Base-by-base conservation (phyloP, 2,797 vertebrate genomes). In the Gymnopithys bicolor region DNA sequence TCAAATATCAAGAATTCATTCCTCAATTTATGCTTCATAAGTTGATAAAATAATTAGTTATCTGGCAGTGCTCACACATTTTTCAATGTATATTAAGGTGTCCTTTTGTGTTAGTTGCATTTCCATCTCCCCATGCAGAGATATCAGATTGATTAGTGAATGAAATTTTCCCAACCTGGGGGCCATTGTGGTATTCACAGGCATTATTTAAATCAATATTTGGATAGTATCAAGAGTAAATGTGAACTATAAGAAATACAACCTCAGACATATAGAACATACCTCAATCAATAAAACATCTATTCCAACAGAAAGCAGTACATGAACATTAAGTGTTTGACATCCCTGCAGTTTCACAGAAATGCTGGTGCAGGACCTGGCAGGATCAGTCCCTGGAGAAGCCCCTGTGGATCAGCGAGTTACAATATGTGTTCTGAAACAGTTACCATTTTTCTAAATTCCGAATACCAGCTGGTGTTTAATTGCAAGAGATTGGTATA, bases 201-300 rank as follows among this genome's bases (percentile, higher is more conserved):
- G 13, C 67, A 80, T 81, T 94, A 87, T 75, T 91, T 68, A 85
- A 89, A 73, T 93, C 89, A 81, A 75, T 89, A 75, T 74, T 89
- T 85, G 25, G 58, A 78, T 69, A 93, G 74, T 75, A 71, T 30
- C 9, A 77, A 66, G 45, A 58, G 5, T 83, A 87, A 93, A 78
- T 45, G n/a, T 17, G 23, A 83, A 62, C 46, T 68, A 58, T 0
- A 1, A 27, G 43, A 89, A 93, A 62, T 19, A 85, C 74, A 19
- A 55, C 46, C 45, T 89, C 55, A 41, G 49, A 18, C 1, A 0
- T 55, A 55, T 27, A 83, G 45, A 87, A 66, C 8, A 24, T 63
- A n/a, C 21, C 67, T 59, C 5, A 27, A 51, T 45, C 37, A 78
- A 71, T 56, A 66, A 71, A 87, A 33, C 7, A 92, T 14, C 45